phyloP scores from a whole-genome alignment of 2,113 vertebrate species.

The Meles meles region DNA sequence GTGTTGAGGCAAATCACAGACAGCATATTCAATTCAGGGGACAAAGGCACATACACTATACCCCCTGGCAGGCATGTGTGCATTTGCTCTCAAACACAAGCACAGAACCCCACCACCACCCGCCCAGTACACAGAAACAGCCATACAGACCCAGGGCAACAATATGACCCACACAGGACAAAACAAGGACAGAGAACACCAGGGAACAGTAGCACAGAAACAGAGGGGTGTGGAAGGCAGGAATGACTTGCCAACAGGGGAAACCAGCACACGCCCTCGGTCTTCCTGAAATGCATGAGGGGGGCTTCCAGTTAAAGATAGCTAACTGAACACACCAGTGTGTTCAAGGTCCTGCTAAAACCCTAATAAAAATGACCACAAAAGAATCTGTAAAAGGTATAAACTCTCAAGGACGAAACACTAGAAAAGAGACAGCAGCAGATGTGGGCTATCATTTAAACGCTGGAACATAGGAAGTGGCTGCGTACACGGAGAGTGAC shows the following conservation, averaged over 20 bases:
- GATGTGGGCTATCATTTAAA: not conserved
- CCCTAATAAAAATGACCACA: not conserved
- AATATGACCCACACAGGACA: not conserved
- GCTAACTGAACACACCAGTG: not conserved
- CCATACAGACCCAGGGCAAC: not conserved
- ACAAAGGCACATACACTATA: not conserved
- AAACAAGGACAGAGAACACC: not conserved
- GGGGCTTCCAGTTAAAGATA: not conserved
- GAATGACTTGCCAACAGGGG: not conserved
- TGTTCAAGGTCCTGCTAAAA: not conserved
- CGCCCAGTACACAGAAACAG: not conserved
- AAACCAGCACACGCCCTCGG: not conserved
- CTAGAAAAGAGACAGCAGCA: not conserved
- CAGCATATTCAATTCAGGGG: not conserved
- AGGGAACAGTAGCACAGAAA: not conserved
- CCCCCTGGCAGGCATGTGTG: not conserved
- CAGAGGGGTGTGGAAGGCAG: not conserved
- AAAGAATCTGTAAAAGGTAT: not conserved
- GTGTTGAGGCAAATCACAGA: not conserved
- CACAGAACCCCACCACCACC: not conserved
- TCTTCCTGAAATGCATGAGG: not conserved
- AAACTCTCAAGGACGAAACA: not conserved
- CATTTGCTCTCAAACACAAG: not conserved
- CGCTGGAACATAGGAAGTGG: not conserved
- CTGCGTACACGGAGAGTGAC: not conserved